Percentiles rank a stretch among this genome's conserved stretches.
Evolutionary conservation across 1,140 invertebrate genomes (phyloP).

Genomic region (Acromyrmex charruanus): DNA sequence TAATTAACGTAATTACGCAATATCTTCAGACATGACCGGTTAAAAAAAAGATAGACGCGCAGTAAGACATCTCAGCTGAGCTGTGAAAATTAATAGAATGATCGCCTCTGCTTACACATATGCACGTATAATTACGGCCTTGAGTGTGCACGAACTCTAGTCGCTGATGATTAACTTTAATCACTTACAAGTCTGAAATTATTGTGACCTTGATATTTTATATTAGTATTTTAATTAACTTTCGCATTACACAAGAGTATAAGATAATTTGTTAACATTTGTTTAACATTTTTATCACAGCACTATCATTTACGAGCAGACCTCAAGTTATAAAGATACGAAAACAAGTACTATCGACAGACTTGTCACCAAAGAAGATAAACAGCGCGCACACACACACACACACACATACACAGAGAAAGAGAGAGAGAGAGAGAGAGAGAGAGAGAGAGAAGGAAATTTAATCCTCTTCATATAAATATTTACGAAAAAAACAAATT

Average conservation of each 20-base stretch:
- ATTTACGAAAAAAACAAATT: neutral
- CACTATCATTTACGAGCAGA: neutral
- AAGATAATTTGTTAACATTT: neutral
- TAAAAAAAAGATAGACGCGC: neutral
- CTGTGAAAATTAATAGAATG: conserved; percentile 17
- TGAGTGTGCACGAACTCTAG: neutral
- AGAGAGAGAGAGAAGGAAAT: neutral
- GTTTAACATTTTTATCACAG: neutral
- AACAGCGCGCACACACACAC: neutral
- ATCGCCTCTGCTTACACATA: neutral
- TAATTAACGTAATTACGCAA: neutral
- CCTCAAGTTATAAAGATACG: neutral
- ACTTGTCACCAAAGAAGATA: neutral
- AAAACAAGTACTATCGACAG: neutral
- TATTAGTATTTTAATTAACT: neutral
- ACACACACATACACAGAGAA: too few species aligned
- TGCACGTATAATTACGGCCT: neutral
- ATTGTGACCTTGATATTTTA: neutral
- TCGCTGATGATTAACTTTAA: conserved; percentile 18
- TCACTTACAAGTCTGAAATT: neutral
- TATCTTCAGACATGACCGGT: neutral
- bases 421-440: neutral
- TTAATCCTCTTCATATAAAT: neutral
- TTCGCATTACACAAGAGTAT: neutral
- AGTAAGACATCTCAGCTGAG: neutral